Base-by-base conservation (phyloP, 53 echinoderm and acorn worm genomes). In the Arbacia lixula region DNA sequence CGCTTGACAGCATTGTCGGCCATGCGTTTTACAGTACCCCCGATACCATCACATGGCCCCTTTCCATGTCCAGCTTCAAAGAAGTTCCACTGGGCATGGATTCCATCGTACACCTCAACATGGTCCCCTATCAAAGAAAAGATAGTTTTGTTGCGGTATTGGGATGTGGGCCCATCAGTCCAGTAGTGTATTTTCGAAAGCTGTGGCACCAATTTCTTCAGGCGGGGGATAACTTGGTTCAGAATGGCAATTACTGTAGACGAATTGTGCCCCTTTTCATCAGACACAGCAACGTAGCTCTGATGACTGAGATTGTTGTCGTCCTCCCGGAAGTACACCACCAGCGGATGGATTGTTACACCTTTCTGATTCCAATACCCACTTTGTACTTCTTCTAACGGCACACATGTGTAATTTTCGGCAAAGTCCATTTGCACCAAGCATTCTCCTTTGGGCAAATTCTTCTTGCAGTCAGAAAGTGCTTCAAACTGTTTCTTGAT, bases 351-450 rank as follows among this genome's bases (percentile, higher is more conserved):
- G 34, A 66, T 30, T 51, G 72, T 72, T 17, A 72, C 53, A 5
- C 50, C 16, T 12, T 72, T 51, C 34, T 72, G 72, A 4, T 20
- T 28, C 72, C 72, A 72, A 40, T 88, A 88, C 12, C 69, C 91
- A 61, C 85, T 85, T 66, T 84, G 85, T 17, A 91, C 85, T 54
- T 90, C 86, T 43, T 90, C 90, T 25, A 90, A 27, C 12, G 90
- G 75, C 10, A 90, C 83, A 51, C 86, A 83, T 4, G 66, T 73
- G 27, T 90, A 90, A 46, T 90, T 90, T 31, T 86, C 83, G 0
- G 90, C 58, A 65, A 90, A 90, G 65, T 90, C 86, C 90, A 83
- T 90, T 31, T 85, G 90, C 11, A 90, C 38, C 38, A 80, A 38
- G 35, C 90, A 85, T 27, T 85, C 56, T 40, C 66, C 71, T 17